These are phyloP conservation scores for Beroe forskalii DNA, from an alignment of 37 sponge, comb jelly and placozoan genomes.

Conservation along the genomic window DNA sequence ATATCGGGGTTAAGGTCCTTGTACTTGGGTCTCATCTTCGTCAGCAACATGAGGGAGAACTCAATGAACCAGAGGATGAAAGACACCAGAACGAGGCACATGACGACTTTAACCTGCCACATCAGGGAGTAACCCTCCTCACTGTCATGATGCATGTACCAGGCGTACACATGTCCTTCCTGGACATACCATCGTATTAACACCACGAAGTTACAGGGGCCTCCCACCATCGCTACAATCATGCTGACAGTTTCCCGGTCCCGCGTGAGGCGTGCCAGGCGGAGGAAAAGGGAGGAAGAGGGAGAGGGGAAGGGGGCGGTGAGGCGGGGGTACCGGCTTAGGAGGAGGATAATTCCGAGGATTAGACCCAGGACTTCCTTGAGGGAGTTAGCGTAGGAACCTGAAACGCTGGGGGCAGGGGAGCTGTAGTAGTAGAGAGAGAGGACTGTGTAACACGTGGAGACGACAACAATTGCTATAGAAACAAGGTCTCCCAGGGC, in stretches of 20 bases:
- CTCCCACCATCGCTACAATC: not conserved
- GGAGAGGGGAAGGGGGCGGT: too few relatives aligned
- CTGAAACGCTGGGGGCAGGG: not conserved
- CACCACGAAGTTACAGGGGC: not conserved
- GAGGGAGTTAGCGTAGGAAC: not conserved
- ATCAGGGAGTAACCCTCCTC: not conserved
- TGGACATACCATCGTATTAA: conserved; percentile 47
- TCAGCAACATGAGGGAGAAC: conserved; percentile 62
- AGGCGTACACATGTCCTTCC: conserved; percentile 6
- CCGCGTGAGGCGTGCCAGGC: not conserved
- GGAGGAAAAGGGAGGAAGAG: not conserved
- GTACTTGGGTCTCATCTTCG: conserved; percentile 42
- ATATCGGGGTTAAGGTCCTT: conserved; percentile 46
- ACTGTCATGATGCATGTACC: not conserved
- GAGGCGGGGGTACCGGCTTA: not conserved
- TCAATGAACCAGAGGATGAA: conserved; percentile 18
- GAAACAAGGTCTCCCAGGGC: not conserved
- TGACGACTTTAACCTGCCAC: conserved; percentile 25
- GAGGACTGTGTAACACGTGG: not conserved
- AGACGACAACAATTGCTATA: not conserved
- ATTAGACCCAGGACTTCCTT: conserved; percentile 8
- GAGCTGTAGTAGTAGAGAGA: conserved; percentile 8
- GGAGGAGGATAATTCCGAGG: not conserved
- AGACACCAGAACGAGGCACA: not conserved
- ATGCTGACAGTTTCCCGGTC: not conserved